A percentile compares a stretch with the other conserved stretches of the same genome.
Evolutionary conservation across 2,888 invertebrate genomes (phyloP).

Genomic region (Tanypteryx hageni): DNA sequence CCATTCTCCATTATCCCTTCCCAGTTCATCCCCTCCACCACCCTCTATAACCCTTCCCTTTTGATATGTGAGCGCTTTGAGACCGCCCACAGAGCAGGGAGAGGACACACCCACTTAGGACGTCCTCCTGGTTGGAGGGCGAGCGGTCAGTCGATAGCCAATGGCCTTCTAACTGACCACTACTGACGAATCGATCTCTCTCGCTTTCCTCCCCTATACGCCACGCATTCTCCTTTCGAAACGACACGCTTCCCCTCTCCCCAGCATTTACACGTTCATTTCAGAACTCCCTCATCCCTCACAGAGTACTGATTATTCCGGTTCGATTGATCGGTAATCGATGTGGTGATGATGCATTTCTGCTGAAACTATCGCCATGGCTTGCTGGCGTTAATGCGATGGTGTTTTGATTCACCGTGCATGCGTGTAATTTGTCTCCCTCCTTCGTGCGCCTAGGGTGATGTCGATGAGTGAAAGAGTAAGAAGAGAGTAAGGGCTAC

Average conservation of each 20-base stretch:
- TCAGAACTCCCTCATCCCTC: not conserved
- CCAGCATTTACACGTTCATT: not conserved
- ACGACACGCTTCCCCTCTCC: not conserved
- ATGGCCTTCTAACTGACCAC: constrained; percentile 53
- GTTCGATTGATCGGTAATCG: not conserved
- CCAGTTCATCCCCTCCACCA: not conserved
- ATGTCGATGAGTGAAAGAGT: not conserved
- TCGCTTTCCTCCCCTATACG: not conserved
- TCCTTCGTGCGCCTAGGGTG: not conserved
- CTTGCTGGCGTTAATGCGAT: not conserved
- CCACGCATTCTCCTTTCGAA: not conserved
- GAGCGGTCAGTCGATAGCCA: constrained; percentile 57
- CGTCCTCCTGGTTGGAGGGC: constrained; percentile 39
- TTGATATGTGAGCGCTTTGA: not conserved
- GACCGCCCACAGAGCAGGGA: constrained; percentile 30
- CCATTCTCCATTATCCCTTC: not conserved
- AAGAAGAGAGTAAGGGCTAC: too few relatives aligned
- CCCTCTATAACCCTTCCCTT: not conserved
- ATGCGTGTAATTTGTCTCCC: not conserved
- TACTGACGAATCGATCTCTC: constrained; percentile 31
- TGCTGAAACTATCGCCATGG: not conserved
- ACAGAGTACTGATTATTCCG: not conserved
- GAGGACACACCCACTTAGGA: constrained; percentile 14
- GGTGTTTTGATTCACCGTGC: not conserved
- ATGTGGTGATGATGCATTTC: not conserved